phyloP scores from a whole-genome alignment of 1,140 invertebrate species.

The Scaptomyza hsui region DNA sequence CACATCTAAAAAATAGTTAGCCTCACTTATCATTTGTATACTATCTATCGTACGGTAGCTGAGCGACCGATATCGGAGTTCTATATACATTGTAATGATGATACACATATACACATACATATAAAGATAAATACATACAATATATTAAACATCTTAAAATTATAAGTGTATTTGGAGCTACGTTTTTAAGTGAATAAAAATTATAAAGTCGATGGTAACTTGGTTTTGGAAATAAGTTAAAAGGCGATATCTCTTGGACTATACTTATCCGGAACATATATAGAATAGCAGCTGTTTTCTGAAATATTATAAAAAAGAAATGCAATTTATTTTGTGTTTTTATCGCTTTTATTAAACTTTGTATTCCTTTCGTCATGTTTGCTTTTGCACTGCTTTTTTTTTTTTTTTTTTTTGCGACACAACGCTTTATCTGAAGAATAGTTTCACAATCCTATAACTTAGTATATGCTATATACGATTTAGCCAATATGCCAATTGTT shows the following conservation, averaged over 20 bases:
- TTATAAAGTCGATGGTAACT: conserved; percentile 66
- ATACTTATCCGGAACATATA: not conserved
- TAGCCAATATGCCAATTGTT: conserved; percentile 42
- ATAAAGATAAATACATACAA: conserved; percentile 75
- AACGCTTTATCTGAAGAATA: conserved; percentile 36
- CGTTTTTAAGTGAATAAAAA: conserved; percentile 82
- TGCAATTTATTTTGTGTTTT: conserved; percentile 34
- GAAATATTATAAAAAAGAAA: not conserved
- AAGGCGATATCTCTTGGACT: not conserved
- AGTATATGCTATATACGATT: conserved; percentile 32
- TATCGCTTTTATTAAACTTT: conserved; percentile 79
- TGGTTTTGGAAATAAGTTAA: not conserved
- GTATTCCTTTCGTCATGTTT: conserved; percentile 77
- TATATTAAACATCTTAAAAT: conserved; percentile 81
- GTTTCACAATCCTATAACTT: conserved; percentile 43
- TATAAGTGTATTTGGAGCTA: conserved; percentile 83
- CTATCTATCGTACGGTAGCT: conserved; percentile 46
- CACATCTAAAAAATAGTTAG: conserved; percentile 21
- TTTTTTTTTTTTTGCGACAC: conserved; percentile 35
- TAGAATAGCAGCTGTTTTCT: not conserved
- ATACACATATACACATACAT: conserved; percentile 76
- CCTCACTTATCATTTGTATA: conserved; percentile 68
- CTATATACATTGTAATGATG: conserved; percentile 78
- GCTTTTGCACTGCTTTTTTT: conserved; percentile 40
- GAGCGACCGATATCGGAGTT: conserved; percentile 62